Conservation (phyloP, 2,113 vertebrate species). For the Brachypteracias leptosomus region DNA sequence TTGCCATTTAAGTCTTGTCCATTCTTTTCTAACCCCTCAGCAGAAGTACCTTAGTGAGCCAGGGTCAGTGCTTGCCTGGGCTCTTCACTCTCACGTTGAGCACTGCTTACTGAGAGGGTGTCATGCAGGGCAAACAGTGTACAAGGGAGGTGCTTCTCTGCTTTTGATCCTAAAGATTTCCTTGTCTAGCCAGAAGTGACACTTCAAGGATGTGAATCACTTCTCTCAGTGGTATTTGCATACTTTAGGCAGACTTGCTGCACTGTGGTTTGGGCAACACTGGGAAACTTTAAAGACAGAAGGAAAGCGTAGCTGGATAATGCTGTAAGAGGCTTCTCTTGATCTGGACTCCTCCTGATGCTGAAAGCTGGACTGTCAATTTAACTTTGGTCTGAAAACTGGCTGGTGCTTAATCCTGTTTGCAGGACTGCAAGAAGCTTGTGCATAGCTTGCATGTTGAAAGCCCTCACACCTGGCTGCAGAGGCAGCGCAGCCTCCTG, state of each 20-base stretch:
- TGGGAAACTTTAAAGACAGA: background rate
- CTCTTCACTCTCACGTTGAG: rapidly evolving
- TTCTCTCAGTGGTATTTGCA: background rate
- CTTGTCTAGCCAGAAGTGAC: background rate
- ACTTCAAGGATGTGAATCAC: background rate
- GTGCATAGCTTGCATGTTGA: background rate
- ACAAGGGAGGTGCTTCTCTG: background rate
- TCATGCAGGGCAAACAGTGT: background rate
- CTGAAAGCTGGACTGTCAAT: background rate
- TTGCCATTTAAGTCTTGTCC: background rate
- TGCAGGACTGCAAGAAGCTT: background rate
- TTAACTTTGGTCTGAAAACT: background rate
- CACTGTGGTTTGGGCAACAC: background rate
- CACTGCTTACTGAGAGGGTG: too few species aligned
- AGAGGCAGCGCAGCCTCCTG: background rate
- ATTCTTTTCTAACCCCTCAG: background rate
- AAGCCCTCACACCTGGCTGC: background rate
- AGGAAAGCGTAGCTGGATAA: background rate
- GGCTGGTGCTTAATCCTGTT: background rate
- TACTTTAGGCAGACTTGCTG: background rate
- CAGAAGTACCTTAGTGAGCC: background rate
- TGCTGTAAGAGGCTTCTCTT: background rate
- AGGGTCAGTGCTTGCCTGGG: background rate
- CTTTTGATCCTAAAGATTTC: background rate
- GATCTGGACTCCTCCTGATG: background rate